Evolutionary conservation across 1,140 invertebrate species (phyloP).

Genomic region (Ostrea edulis): DNA sequence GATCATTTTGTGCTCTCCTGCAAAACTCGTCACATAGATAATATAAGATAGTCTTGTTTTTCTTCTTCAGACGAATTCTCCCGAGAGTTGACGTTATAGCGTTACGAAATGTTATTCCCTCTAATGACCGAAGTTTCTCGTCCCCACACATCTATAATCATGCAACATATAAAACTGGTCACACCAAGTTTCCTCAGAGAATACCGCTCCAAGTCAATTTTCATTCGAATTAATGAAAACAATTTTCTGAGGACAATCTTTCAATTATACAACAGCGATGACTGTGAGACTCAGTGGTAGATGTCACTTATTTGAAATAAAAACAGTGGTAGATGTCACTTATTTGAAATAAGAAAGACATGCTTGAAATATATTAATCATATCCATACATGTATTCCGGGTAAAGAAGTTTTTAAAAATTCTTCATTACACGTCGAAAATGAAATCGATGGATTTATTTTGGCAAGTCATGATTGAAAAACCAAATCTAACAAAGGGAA

Average conservation of each 20-base stretch:
- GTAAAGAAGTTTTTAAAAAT: too few species aligned
- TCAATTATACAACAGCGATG: neutral
- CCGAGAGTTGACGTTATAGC: neutral
- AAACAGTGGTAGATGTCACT: neutral
- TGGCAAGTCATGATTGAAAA: too few species aligned
- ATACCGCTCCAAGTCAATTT: neutral
- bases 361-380: too few species aligned
- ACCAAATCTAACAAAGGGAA: neutral
- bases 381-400: too few species aligned
- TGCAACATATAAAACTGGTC: slow-evolving; percentile 6
- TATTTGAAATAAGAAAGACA: neutral
- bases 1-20: neutral
- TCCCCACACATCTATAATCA: neutral
- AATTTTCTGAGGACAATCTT: slow-evolving; percentile 25
- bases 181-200: neutral
- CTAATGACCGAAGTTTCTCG: neutral
- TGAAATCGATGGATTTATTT: too few species aligned
- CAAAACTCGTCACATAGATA: slow-evolving; percentile 1
- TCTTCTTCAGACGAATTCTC: neutral
- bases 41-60: slow-evolving; percentile 27
- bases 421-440: too few species aligned
- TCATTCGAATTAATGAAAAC: slow-evolving; percentile 32
- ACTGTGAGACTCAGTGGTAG: neutral
- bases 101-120: slow-evolving; percentile 19
- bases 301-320: neutral